Base-by-base conservation (phyloP, 2,797 vertebrate genomes). In the Tachyglossus aculeatus region DNA sequence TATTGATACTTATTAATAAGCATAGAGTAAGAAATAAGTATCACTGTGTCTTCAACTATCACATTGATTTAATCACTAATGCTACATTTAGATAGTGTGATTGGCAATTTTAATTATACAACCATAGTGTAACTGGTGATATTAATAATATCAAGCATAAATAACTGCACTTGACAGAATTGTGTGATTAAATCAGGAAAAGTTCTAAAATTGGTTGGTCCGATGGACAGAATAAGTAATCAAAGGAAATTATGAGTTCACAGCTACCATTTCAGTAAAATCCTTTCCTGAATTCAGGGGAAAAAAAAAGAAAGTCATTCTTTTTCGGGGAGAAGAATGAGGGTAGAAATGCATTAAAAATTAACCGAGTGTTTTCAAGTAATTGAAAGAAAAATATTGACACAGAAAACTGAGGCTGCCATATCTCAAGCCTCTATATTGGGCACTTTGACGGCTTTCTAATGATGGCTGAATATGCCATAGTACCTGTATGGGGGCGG, bases 81-180 rank as follows among this genome's bases (percentile, higher is more conserved):
- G 52, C 63, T 39, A 86, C 71, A 65, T 87, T 87, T 77, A 74
- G 78, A 83, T 79, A 85, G 47, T 77, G 71, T 53, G 5, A 76
- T 50, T 70, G 86, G 63, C 54, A 24, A 67, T 86, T 83, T 86
- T 86, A 85, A 90, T 78, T 67, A 81, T 55, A 65, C 37, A 76
- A 41, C 66, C 1, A 4, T 66, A 82, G 74, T 71, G 77, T 3
- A 51, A n/a, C 58, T 77, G 83, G 73, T 67, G 69, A 66, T 82
- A 74, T 80, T 90, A 84, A 85, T 83, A 88, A 76, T 71, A 71
- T 24, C 59, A 52, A 75, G 77, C 73, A 71, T 75, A 86, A 82
- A 87, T 78, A 84, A 81, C 68, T 48, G 72, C 70, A 75, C 84
- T 81, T 80, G 87, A 88, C 86, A 82, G 77, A 83, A 81, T 79